A percentile compares a stretch with the other conserved stretches of the same genome.
phyloP scores from a whole-genome alignment of 2,797 vertebrate species.

The Nothura maculosa region DNA sequence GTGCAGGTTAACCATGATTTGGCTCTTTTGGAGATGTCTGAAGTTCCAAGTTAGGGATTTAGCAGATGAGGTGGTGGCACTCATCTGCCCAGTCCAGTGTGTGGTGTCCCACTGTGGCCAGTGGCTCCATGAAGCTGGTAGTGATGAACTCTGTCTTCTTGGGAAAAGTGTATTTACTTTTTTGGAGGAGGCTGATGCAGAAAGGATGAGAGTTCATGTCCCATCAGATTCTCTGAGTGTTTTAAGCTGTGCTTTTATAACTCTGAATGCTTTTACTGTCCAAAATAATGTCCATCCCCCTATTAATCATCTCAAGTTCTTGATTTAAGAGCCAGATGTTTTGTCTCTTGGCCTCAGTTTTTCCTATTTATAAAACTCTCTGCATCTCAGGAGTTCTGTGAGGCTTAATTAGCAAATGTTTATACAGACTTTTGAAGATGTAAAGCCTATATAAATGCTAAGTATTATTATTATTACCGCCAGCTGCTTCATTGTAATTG shows the following conservation, averaged over 20 bases:
- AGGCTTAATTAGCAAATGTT: slow-evolving; percentile 44
- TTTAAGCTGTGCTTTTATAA: slow-evolving; percentile 5
- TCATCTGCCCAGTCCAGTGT: neutral
- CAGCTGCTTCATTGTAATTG: slow-evolving; percentile 33
- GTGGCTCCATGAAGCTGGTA: neutral
- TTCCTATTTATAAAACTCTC: neutral
- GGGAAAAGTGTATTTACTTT: neutral
- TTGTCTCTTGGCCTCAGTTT: neutral
- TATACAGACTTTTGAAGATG: slow-evolving; percentile 32
- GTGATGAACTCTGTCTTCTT: neutral
- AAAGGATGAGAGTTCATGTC: neutral
- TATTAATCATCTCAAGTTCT: neutral
- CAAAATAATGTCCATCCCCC: neutral
- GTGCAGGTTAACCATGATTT: neutral
- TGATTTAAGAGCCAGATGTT: neutral
- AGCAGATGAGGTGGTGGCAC: neutral
- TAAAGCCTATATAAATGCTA: slow-evolving; percentile 4
- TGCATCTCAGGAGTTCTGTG: neutral
- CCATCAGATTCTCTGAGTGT: neutral
- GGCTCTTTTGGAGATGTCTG: neutral
- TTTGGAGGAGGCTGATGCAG: neutral
- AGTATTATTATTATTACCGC: slow-evolving; percentile 13
- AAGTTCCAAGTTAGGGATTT: neutral
- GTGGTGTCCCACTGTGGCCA: fast-evolving
- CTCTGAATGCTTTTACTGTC: neutral